Evolutionary conservation across 2,888 invertebrate species (phyloP).

Genomic region (Pristionchus maxplancki): DNA sequence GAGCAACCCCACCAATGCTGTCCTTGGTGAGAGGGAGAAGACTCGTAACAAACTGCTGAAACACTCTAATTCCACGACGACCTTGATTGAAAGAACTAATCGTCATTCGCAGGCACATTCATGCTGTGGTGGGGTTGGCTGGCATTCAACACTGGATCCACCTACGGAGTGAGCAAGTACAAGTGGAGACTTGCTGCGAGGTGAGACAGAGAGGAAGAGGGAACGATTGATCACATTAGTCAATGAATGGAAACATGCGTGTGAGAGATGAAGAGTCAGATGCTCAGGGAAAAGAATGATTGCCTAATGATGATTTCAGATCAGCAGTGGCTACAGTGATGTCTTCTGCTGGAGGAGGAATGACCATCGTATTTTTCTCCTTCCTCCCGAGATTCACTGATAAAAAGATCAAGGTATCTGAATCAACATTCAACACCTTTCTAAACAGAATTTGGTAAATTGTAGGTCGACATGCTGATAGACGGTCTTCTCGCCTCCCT

Average conservation of each 20-base stretch:
- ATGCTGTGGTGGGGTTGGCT: slow-evolving; percentile 76
- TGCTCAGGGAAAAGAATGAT: not conserved
- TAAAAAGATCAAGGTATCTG: slow-evolving; percentile 30
- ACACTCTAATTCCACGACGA: not conserved
- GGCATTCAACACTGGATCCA: slow-evolving; percentile 73
- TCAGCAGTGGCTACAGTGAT: slow-evolving; percentile 71
- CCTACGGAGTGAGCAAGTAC: slow-evolving; percentile 69
- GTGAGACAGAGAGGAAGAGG: slow-evolving; percentile 42
- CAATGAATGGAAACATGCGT: too few relatives aligned
- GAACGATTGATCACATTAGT: too few relatives aligned
- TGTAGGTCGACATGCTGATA: slow-evolving; percentile 73
- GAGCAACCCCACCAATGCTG: slow-evolving; percentile 72
- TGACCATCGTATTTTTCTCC: slow-evolving; percentile 53
- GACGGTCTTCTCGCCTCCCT: slow-evolving; percentile 73
- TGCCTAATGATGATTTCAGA: slow-evolving; percentile 55
- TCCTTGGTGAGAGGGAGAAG: slow-evolving; percentile 57
- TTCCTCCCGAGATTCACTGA: slow-evolving; percentile 48
- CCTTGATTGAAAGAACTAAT: not conserved
- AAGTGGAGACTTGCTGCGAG: slow-evolving; percentile 73
- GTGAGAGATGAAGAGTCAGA: too few relatives aligned
- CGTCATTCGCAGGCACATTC: slow-evolving; percentile 62
- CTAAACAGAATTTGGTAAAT: not conserved
- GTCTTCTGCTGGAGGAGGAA: slow-evolving; percentile 59
- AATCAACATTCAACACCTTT: not conserved
- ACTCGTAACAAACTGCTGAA: not conserved